These are phyloP conservation scores for Syngnathus typhle DNA, from an alignment of 2,113 vertebrate species.

Conservation along the genomic window DNA sequence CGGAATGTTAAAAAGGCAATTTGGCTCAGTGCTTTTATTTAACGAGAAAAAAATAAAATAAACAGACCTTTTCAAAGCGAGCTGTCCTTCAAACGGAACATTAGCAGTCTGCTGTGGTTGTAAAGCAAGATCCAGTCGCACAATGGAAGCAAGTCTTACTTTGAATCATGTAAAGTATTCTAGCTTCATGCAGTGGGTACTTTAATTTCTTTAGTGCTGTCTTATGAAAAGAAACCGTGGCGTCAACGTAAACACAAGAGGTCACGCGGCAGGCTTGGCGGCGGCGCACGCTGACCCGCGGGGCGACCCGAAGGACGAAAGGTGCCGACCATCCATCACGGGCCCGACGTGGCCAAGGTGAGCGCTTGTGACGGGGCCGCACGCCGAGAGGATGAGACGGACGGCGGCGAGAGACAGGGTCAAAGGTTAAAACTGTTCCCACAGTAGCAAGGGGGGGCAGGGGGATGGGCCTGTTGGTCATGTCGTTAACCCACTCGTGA, in stretches of 20 bases:
- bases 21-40: background rate
- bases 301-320: slow-evolving; percentile 37
- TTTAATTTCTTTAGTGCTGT: too few species aligned
- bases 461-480: too few species aligned
- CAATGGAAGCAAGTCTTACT: slow-evolving; percentile 7
- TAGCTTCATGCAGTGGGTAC: background rate
- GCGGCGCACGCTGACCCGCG: slow-evolving; percentile 20
- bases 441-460: slow-evolving; percentile 45
- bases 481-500: too few species aligned
- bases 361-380: slow-evolving; percentile 55
- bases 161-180: background rate
- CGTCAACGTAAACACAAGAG: slow-evolving; percentile 22
- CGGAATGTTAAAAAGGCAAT: slow-evolving; percentile 17
- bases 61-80: slow-evolving; percentile 9
- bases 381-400: slow-evolving; percentile 30
- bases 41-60: background rate
- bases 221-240: too few species aligned
- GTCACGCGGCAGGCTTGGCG: slow-evolving; percentile 15
- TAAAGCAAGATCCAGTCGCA: slow-evolving; percentile 48
- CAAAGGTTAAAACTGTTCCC: slow-evolving; percentile 58
- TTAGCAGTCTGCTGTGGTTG: slow-evolving; percentile 39
- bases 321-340: slow-evolving; percentile 49
- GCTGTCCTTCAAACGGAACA: slow-evolving; percentile 7
- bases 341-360: slow-evolving; percentile 52
- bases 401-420: slow-evolving; percentile 41